phyloP scores from a whole-genome alignment of 2,888 invertebrate species.

The Drosophila subsilvestris region DNA sequence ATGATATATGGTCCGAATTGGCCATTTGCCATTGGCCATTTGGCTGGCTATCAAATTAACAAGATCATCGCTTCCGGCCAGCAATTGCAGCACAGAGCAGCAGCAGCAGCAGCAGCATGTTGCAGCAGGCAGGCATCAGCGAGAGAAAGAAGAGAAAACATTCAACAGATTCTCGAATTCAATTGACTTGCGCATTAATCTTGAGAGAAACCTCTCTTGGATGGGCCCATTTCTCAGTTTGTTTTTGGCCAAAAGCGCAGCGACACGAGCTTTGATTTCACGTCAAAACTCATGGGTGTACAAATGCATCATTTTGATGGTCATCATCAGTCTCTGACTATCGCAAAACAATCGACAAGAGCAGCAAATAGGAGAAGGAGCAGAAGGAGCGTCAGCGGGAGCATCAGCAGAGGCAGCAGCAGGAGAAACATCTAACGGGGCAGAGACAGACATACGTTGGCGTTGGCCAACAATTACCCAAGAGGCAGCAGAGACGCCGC shows the following conservation, averaged over 20 bases:
- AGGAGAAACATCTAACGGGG: conserved; percentile 48
- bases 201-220: conserved; percentile 23
- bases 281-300: conserved; percentile 82
- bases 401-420: conserved; percentile 53
- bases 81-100: conserved; percentile 32
- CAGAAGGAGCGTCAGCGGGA: conserved; percentile 32
- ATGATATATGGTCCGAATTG: conserved; percentile 75
- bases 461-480: conserved; percentile 67
- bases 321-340: conserved; percentile 83
- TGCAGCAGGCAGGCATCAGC: too few species aligned
- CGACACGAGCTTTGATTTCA: conserved; percentile 76
- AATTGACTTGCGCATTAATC: conserved; percentile 78
- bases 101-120: too few species aligned
- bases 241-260: conserved; percentile 65
- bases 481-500: conserved; percentile 12
- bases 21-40: conserved; percentile 47
- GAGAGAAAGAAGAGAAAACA: background rate
- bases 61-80: conserved; percentile 79
- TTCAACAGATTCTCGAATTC: conserved; percentile 43
- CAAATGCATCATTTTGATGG: conserved; percentile 83
- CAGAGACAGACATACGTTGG: conserved; percentile 48
- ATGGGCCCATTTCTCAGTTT: conserved; percentile 23
- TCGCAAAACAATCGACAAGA: conserved; percentile 76
- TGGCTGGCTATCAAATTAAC: conserved; percentile 77
- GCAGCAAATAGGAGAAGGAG: conserved; percentile 45